Evolutionary conservation across 2,113 vertebrate species (phyloP).

Genomic region (Etia nguti): DNA sequence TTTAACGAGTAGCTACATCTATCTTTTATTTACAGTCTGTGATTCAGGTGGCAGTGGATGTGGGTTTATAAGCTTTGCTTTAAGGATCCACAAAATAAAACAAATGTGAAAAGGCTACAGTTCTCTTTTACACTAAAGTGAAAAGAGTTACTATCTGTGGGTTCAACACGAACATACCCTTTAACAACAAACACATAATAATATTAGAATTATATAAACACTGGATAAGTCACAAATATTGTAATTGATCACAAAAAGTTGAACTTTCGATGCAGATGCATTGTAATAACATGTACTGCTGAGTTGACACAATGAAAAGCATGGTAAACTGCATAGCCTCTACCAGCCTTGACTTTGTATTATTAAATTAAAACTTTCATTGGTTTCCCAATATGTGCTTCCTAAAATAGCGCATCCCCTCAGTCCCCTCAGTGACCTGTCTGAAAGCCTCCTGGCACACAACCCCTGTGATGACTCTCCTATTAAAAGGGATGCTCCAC

Average conservation of each 20-base stretch:
- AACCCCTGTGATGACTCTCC: background rate
- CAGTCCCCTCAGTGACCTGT: background rate
- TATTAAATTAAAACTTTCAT: conserved; percentile 21
- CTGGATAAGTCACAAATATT: background rate
- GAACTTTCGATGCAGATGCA: background rate
- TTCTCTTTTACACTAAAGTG: background rate
- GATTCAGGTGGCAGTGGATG: background rate
- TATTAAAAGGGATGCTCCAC: conserved; percentile 45
- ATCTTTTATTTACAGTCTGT: background rate
- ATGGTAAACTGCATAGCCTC: background rate
- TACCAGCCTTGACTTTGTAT: background rate
- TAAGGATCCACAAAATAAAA: background rate
- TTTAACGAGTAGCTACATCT: background rate
- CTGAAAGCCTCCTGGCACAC: conserved; percentile 6
- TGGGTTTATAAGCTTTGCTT: background rate
- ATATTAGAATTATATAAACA: background rate
- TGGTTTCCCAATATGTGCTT: conserved; percentile 25
- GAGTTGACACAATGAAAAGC: background rate
- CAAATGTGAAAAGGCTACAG: background rate
- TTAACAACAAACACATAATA: background rate
- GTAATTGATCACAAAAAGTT: background rate
- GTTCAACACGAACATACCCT: background rate
- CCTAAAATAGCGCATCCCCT: conserved; percentile 28
- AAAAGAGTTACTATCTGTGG: background rate
- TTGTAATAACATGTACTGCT: background rate